Percentiles rank a stretch among this genome's conserved stretches.
These are phyloP conservation scores for Crypturellus undulatus DNA, from an alignment of 2,113 vertebrate species.

Conservation along the genomic window DNA sequence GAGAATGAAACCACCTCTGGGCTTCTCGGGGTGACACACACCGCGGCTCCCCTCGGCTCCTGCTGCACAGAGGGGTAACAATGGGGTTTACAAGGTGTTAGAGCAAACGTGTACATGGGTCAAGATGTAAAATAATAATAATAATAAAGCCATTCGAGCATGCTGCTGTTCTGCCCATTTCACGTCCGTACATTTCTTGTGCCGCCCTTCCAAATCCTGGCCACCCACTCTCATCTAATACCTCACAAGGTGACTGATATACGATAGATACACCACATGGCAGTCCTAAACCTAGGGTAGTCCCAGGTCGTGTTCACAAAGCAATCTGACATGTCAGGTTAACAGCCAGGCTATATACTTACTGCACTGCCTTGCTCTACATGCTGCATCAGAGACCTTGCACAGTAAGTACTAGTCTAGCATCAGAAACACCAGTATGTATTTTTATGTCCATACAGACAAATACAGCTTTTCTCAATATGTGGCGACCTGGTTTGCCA, in stretches of 20 bases:
- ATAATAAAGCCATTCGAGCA: not conserved
- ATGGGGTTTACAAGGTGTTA: not conserved
- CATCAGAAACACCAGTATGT: not conserved
- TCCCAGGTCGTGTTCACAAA: not conserved
- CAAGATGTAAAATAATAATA: not conserved
- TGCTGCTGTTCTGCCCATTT: accelerated
- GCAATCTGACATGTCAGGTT: slow-evolving; percentile 4
- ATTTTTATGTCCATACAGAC: not conserved
- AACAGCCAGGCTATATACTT: not conserved
- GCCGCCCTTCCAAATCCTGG: not conserved
- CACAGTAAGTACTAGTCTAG: not conserved
- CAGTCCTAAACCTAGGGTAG: not conserved
- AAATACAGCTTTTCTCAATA: not conserved
- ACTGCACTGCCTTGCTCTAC: not conserved
- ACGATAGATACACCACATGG: not conserved
- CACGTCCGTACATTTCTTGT: not conserved
- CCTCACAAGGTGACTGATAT: not conserved
- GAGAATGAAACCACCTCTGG: not conserved
- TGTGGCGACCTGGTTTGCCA: not conserved
- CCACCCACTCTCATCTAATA: not conserved
- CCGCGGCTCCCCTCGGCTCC: not conserved
- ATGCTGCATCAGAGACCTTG: not conserved
- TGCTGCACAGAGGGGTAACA: not conserved
- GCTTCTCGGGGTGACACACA: not conserved
- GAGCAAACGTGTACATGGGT: not conserved